A percentile compares a stretch with the other conserved stretches of the same genome.
Evolutionary conservation across 2,888 invertebrate genomes (phyloP).

Genomic region (Ectemnius cavifrons): DNA sequence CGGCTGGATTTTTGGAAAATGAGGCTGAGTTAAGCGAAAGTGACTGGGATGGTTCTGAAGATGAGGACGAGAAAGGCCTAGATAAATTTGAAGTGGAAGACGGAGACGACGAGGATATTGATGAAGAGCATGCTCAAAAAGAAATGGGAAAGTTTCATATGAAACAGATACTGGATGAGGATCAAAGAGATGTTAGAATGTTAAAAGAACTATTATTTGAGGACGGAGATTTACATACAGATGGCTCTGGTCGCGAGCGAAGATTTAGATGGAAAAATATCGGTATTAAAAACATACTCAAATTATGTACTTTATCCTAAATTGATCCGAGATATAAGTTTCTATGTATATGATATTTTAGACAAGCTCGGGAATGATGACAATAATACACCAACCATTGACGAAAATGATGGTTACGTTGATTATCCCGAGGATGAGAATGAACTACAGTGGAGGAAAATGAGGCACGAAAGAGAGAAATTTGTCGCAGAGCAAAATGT

Average conservation of each 20-base stretch:
- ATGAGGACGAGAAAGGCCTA: slow-evolving; percentile 90
- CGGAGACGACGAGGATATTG: slow-evolving; percentile 90
- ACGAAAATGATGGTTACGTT: slow-evolving; percentile 72
- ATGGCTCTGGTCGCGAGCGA: slow-evolving; percentile 86
- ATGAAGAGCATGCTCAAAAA: slow-evolving; percentile 86
- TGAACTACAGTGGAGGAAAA: slow-evolving; percentile 89
- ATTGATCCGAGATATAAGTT: neutral
- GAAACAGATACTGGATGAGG: slow-evolving; percentile 92
- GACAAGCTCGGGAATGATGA: slow-evolving; percentile 76
- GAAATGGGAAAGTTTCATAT: slow-evolving; percentile 92
- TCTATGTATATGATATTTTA: slow-evolving; percentile 12
- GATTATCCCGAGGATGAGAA: slow-evolving; percentile 85
- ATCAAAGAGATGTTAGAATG: slow-evolving; percentile 89
- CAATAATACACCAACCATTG: slow-evolving; percentile 61
- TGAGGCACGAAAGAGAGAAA: slow-evolving; percentile 88
- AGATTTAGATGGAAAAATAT: slow-evolving; percentile 93
- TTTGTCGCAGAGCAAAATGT: slow-evolving; percentile 83
- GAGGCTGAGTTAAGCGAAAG: slow-evolving; percentile 96
- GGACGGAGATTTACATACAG: slow-evolving; percentile 90
- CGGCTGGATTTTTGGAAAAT: slow-evolving; percentile 88
- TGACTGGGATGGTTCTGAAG: slow-evolving; percentile 90
- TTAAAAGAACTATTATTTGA: slow-evolving; percentile 93
- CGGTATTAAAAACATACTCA: slow-evolving; percentile 73
- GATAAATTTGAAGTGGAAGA: slow-evolving; percentile 91
- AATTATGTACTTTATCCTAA: neutral